Percentiles rank a stretch among this genome's conserved stretches.
These are phyloP conservation scores for Telmatochromis sp. DNA, from an alignment of 2,113 vertebrate species.

Conservation along the genomic window DNA sequence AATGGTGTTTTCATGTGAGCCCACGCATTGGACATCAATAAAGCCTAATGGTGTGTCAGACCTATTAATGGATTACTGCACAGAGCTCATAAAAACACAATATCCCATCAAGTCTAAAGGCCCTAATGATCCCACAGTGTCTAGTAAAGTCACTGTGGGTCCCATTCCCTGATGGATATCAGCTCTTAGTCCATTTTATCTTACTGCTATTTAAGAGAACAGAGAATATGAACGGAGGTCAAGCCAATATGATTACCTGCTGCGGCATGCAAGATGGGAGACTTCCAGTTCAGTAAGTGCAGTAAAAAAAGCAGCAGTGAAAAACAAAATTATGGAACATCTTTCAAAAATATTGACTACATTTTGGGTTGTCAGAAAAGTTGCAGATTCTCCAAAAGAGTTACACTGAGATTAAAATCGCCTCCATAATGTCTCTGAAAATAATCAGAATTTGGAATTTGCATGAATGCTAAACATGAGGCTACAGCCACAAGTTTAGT, in stretches of 20 bases:
- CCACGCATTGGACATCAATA: conserved; percentile 61
- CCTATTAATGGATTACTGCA: conserved; percentile 64
- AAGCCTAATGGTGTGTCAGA: conserved; percentile 61
- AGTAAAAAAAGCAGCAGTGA: not conserved
- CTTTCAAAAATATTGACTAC: not conserved
- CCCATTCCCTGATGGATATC: conserved; percentile 50
- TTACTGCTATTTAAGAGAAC: conserved; percentile 29
- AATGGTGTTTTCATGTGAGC: conserved; percentile 58
- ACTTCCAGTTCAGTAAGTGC: not conserved
- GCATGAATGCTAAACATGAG: not conserved
- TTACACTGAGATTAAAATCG: not conserved
- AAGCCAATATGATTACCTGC: conserved; percentile 3
- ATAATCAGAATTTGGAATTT: not conserved
- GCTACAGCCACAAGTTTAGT: not conserved
- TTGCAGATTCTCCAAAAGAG: not conserved
- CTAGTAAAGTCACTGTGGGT: conserved; percentile 57
- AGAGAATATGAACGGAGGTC: conserved; percentile 10
- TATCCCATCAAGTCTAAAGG: conserved; percentile 53
- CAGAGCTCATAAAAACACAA: conserved; percentile 68
- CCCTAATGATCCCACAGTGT: conserved; percentile 57
- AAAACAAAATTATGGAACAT: not conserved
- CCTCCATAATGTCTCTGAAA: not conserved
- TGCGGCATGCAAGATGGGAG: not conserved
- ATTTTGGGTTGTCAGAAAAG: not conserved
- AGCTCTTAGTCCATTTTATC: conserved; percentile 43